Base-by-base conservation (phyloP, 2,113 vertebrate genomes). In the Hucho hucho region DNA sequence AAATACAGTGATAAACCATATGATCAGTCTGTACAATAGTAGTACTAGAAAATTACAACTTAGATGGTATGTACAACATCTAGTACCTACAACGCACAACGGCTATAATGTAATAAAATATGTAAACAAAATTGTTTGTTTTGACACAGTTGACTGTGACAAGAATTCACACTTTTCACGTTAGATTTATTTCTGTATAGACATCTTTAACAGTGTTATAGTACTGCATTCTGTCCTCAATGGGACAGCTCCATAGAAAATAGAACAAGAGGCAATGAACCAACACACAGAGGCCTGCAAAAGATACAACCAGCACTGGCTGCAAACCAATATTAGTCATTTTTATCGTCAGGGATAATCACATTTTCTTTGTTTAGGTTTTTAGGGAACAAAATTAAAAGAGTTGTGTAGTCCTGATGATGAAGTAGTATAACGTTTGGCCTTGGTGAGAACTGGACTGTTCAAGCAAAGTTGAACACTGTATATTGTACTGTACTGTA, bases 21-120 rank as follows among this genome's bases (percentile, higher is more conserved):
- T 90, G 86, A 83, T 93, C 93, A 91, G 90, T 94, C 94, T 96
- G 91, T 96, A 96, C 95, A 96, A 92, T 92, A 94, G 93, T 91
- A 91, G 92, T 93, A 91, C 92, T 94, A 93, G 91, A 88, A 92
- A 81, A 93, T 94, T 91, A 93, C 92, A 95, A 95, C 90, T 93
- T 84, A 85, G 87, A 93, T 94, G 95, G 90, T 90, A 96, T 97
- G 91, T 96, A 97, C 93, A 97, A 91, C 93, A 93, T 91, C 92
- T 93, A 53, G 49, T 18, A 94, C 91, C 94, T 94, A 96, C 93
- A 97, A 96, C 95, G 94, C 95, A 96, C 95, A 95, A 94, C 95
- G 92, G 93, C 95, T 96, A 97, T 93, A 91, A 96, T 95, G 93
- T 97, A 97, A 92, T 96, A 98, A 98, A 97, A 98, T 97, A 97